Base-by-base conservation (phyloP, 2,888 invertebrate genomes). In the Nebria brevicollis region DNA sequence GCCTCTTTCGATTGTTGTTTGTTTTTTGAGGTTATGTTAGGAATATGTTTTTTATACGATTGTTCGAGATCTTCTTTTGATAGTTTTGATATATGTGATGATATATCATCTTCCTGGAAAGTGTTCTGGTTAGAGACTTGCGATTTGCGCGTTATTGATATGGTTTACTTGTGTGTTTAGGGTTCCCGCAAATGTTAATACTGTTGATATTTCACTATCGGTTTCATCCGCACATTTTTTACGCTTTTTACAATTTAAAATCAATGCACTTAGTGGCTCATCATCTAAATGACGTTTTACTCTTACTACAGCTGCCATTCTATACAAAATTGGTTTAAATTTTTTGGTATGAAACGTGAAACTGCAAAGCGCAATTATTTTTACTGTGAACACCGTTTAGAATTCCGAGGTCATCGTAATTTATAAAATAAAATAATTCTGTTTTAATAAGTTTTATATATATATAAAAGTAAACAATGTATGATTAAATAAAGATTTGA, bases 171-270 rank as follows among this genome's bases (percentile, higher is more conserved):
- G 92, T 86, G 91, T 91, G 81, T 92, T 89, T n/a, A 94, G 91
- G 26, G 95, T 95, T 82, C 93, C 94, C 70, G 94, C 93, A 85
- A 95, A 94, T 85, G 94, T 94, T 11, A 95, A 91, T 65, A 95
- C 88, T 1, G 94, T 91, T 0, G 93, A 92, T 7, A 91, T 89
- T 83, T 91, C 89, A 81, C 90, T 90, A 81, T 88, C 87, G 4
- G 82, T 80, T 26, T 84, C 84, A 42, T 84, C 76, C 79, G 90
- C 89, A 64, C 92, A 91, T 3, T 90, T 90, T 90, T 94, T 95
- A 73, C 90, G 90, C 73, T 92, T 91, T 88, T 95, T 95, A 84
- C 94, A 94, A 84, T 94, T 91, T 72, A 95, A 89, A 74, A 95
- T 91, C 83, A 95, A 89, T 2, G 94, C 93, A 87, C 94, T 93